Percentiles rank a stretch among this genome's conserved stretches.
These are phyloP conservation scores for Lophotis ruficrista DNA, from an alignment of 2,113 vertebrate genomes.

Conservation along the genomic window DNA sequence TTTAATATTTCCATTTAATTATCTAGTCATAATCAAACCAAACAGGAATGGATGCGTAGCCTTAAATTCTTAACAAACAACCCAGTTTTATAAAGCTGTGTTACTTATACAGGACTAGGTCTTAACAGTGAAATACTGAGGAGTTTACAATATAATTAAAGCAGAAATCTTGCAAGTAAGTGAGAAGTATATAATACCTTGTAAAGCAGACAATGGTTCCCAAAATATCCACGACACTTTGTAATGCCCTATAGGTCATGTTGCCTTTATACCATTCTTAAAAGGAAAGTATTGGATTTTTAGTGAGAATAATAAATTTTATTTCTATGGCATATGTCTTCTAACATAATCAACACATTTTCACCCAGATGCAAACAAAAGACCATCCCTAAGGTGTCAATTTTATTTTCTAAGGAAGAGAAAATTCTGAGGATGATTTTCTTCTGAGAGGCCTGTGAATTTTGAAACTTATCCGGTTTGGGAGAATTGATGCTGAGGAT, in stretches of 20 bases:
- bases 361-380: neutral
- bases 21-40: slow-evolving; percentile 3
- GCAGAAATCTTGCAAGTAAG: neutral
- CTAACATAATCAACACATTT: neutral
- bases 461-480: neutral
- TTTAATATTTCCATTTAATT: slow-evolving; percentile 24
- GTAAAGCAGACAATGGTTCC: slow-evolving; percentile 3
- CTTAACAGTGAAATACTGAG: neutral
- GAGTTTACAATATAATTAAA: slow-evolving; percentile 40
- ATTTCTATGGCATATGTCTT: neutral
- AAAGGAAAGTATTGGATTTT: neutral
- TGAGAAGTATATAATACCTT: neutral
- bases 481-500: neutral
- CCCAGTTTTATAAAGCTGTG: neutral
- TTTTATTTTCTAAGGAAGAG: neutral
- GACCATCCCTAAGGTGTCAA: neutral
- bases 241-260: neutral
- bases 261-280: neutral
- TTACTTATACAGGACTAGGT: neutral
- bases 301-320: neutral
- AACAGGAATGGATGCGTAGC: neutral
- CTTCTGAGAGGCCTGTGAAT: neutral
- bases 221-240: slow-evolving; percentile 10
- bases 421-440: neutral
- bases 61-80: neutral